Conservation (phyloP, 2,797 vertebrate genomes). For the Lepilemur septentrionalis region DNA sequence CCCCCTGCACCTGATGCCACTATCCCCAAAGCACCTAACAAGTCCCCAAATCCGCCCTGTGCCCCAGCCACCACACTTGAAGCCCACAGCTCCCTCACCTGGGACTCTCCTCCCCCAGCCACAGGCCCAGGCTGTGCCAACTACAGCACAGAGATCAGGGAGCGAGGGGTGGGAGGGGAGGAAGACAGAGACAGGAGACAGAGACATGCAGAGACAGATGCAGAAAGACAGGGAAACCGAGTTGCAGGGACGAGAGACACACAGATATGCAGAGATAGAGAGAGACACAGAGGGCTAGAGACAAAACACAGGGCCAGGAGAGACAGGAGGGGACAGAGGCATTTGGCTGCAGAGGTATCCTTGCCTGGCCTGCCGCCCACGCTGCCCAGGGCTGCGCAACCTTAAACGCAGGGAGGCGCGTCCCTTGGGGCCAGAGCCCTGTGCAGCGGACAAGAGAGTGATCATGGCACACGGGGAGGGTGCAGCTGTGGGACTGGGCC, state of each 20-base stretch:
- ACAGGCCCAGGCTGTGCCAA: neutral
- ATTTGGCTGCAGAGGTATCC: neutral
- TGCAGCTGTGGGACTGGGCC: neutral
- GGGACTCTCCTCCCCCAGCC: neutral
- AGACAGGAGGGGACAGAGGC: neutral
- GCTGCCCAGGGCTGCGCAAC: neutral
- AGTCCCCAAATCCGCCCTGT: accelerated
- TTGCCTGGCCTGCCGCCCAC: neutral
- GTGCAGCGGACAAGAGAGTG: neutral
- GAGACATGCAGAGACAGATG: neutral
- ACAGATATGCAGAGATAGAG: neutral
- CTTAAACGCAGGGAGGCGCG: neutral
- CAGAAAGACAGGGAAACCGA: neutral
- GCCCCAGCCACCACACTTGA: accelerated
- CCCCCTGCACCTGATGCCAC: neutral
- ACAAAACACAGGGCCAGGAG: neutral
- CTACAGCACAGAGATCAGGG: no score
- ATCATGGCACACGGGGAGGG: accelerated
- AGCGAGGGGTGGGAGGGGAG: neutral
- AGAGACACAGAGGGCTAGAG: neutral
- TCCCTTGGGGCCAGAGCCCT: no score
- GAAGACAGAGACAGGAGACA: neutral
- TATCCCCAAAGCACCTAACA: accelerated
- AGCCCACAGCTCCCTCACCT: accelerated
- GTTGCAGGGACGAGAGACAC: neutral